Percentiles rank a stretch among this genome's conserved stretches.
Conservation (phyloP, 2,113 vertebrate species). For the Takifugu flavidus region DNA sequence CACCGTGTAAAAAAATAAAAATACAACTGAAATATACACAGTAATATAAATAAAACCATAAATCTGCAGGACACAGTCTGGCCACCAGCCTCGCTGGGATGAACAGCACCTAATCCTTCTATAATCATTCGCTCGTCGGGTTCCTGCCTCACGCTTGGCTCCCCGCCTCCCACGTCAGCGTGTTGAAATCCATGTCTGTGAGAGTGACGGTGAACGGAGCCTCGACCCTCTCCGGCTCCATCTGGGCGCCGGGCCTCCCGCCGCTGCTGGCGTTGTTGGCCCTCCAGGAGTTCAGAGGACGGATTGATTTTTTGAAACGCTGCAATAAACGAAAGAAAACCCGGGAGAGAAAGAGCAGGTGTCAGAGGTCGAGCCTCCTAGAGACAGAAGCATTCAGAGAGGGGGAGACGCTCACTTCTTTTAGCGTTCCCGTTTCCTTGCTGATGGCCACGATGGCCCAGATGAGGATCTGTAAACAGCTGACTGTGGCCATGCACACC, state of each 20-base stretch:
- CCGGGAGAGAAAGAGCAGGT: constrained; percentile 7
- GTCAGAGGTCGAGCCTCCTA: constrained; percentile 3
- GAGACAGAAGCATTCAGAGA: constrained; percentile 1
- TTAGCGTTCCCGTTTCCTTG: constrained; percentile 77
- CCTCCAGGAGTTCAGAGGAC: constrained; percentile 79
- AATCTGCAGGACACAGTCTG: constrained; percentile 43
- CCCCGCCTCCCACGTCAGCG: constrained; percentile 56
- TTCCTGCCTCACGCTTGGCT: constrained; percentile 47
- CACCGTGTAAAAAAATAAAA: constrained; percentile 20
- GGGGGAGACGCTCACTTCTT: constrained; percentile 70
- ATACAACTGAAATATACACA: constrained; percentile 16
- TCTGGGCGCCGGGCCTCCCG: background rate
- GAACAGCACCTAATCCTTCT: constrained; percentile 5
- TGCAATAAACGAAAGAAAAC: constrained; percentile 41
- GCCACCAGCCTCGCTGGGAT: constrained; percentile 40
- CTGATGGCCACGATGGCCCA: constrained; percentile 76
- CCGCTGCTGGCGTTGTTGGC: constrained; percentile 58
- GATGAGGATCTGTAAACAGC: constrained; percentile 81
- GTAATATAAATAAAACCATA: constrained; percentile 51
- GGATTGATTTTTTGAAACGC: constrained; percentile 78
- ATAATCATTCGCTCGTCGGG: constrained; percentile 15
- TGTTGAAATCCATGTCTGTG: constrained; percentile 67
- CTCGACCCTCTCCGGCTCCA: constrained; percentile 59
- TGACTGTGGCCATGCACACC: constrained; percentile 73
- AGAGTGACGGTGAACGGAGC: constrained; percentile 75